These are phyloP conservation scores for Aspidoscelis tigris DNA, from an alignment of 2,113 vertebrate genomes.

Conservation along the genomic window DNA sequence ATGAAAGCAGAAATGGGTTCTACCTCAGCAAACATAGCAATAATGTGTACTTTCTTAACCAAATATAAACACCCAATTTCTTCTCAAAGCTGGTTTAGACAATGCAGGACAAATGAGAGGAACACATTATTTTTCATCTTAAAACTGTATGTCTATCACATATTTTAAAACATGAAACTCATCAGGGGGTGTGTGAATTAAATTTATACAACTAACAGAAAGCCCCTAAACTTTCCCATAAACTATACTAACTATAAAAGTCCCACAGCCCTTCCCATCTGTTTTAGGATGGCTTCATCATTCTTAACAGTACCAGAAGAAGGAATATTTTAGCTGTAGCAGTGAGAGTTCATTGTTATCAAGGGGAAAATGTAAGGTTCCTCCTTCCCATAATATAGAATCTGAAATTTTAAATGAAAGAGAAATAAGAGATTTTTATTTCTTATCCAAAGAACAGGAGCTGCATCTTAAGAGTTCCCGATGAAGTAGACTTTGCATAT, in stretches of 20 bases:
- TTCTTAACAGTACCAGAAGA: conserved; percentile 15
- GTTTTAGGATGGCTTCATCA: not conserved
- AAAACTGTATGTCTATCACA: conserved; percentile 74
- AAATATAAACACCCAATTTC: conserved; percentile 81
- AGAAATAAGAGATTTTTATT: not conserved
- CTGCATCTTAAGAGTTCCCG: not conserved
- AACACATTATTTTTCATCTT: conserved; percentile 78
- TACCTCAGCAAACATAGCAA: conserved; percentile 72
- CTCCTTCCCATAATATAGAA: conserved; percentile 8
- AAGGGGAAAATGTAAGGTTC: not conserved
- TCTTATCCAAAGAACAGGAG: not conserved
- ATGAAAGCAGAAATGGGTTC: conserved; percentile 85
- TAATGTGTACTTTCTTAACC: conserved; percentile 12
- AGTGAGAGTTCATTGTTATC: not conserved
- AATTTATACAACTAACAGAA: conserved; percentile 43
- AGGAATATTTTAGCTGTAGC: not conserved
- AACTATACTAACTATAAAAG: conserved; percentile 27
- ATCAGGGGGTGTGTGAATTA: conserved; percentile 64
- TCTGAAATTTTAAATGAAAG: not conserved
- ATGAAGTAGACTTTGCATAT: not conserved
- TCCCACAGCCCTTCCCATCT: conserved; percentile 16
- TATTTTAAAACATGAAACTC: conserved; percentile 77
- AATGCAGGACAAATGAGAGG: conserved; percentile 74
- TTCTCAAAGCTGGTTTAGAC: conserved; percentile 84
- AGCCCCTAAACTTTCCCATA: conserved; percentile 43